These are phyloP conservation scores for Imbricaverruca yamaguchii DNA, from an alignment of 2,888 invertebrate species.

Conservation along the genomic window DNA sequence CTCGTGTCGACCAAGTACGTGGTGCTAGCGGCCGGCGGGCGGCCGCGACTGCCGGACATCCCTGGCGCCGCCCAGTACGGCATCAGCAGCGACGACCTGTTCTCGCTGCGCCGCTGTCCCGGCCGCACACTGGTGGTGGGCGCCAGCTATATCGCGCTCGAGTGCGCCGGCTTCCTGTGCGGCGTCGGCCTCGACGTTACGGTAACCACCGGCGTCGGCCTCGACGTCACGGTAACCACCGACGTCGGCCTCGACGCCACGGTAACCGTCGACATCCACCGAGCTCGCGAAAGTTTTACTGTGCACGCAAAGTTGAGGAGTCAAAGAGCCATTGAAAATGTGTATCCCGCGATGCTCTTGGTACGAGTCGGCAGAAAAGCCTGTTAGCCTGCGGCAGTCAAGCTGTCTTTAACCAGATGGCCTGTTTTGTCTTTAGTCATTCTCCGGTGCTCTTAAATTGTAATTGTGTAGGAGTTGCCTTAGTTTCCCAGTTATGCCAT, in stretches of 20 bases:
- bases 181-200: conserved; percentile 38
- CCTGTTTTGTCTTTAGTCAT: too few species aligned
- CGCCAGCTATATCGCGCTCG: conserved; percentile 52
- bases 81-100: conserved; percentile 52
- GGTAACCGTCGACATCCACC: conserved; percentile 38
- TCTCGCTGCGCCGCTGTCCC: conserved; percentile 46
- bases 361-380: too few species aligned
- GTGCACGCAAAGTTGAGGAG: too few species aligned
- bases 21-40: conserved; percentile 48
- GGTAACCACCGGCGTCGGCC: conserved; percentile 38
- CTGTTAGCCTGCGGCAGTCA: too few species aligned
- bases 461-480: too few species aligned
- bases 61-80: conserved; percentile 46
- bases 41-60: conserved; percentile 44
- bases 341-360: too few species aligned
- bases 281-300: too few species aligned
- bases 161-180: conserved; percentile 51
- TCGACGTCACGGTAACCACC: conserved; percentile 38
- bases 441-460: too few species aligned
- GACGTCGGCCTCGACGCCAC: too few species aligned
- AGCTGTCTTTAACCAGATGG: too few species aligned
- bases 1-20: conserved; percentile 44
- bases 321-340: too few species aligned
- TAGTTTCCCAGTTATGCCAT: too few species aligned
- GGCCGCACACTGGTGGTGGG: conserved; percentile 53